A percentile compares a stretch with the other conserved stretches of the same genome.
Conservation (phyloP, 1,140 invertebrate species). For the Trissolcus basalis region DNA sequence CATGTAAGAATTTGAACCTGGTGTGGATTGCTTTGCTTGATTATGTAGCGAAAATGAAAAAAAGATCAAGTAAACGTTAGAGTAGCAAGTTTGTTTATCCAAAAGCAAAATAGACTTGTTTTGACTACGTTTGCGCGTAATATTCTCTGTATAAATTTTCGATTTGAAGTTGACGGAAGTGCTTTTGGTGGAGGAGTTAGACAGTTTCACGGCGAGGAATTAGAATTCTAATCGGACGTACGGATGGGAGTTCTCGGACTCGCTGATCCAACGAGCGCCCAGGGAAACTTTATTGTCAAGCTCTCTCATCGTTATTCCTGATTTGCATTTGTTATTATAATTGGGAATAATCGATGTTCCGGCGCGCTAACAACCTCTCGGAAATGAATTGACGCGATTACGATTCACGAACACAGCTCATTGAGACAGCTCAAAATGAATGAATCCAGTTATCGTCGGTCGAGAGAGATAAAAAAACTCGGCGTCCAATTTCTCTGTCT, state of each 20-base stretch:
- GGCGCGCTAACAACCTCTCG: constrained; percentile 54
- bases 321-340: constrained; percentile 76
- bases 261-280: constrained; percentile 54
- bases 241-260: constrained; percentile 20
- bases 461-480: not conserved
- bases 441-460: constrained; percentile 1
- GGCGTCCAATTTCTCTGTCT: not conserved
- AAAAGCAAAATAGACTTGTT: constrained; percentile 45
- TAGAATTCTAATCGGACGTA: constrained; percentile 52
- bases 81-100: constrained; percentile 28
- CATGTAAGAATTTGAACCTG: too few relatives aligned
- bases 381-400: constrained; percentile 69
- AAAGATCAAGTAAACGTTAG: not conserved
- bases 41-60: not conserved
- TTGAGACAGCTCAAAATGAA: constrained; percentile 1
- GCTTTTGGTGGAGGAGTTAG: constrained; percentile 47
- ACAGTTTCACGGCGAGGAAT: constrained; percentile 38
- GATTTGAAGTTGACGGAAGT: constrained; percentile 34
- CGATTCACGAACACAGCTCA: constrained; percentile 36
- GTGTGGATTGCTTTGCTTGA: too few relatives aligned
- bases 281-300: constrained; percentile 70
- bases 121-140: constrained; percentile 36
- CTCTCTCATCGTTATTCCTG: constrained; percentile 71
- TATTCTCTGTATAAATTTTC: constrained; percentile 30
- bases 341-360: constrained; percentile 73